Evolutionary conservation across 2,888 invertebrate genomes (phyloP).

Genomic region (Epicampocera succincta): DNA sequence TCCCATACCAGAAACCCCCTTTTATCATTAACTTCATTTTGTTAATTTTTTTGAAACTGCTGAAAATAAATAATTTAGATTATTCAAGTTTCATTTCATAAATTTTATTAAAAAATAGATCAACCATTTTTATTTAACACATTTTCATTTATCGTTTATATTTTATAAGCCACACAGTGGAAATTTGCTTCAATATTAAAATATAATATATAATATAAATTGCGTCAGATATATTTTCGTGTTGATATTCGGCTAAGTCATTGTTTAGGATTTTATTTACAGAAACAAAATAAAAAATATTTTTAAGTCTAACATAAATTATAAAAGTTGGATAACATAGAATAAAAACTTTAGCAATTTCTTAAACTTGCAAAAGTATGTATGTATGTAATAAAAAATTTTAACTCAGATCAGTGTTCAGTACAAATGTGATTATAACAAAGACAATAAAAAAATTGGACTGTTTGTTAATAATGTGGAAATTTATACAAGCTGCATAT

Average conservation of each 20-base stretch:
- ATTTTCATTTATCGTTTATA: conserved; percentile 54
- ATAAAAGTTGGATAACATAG: conserved; percentile 6
- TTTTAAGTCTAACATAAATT: neutral
- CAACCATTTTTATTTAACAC: conserved; percentile 57
- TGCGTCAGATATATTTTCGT: conserved; percentile 35
- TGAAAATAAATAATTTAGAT: too few species aligned
- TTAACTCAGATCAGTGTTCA: too few species aligned
- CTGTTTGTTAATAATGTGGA: too few species aligned
- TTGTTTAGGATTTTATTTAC: conserved; percentile 48
- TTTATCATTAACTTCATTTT: too few species aligned
- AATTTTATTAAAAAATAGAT: conserved; percentile 64
- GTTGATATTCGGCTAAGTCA: conserved; percentile 41
- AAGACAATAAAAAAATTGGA: too few species aligned
- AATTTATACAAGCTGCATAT: too few species aligned
- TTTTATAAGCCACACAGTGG: conserved; percentile 66
- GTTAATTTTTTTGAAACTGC: too few species aligned
- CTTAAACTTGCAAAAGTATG: too few species aligned
- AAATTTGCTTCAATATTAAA: conserved; percentile 65
- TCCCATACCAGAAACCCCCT: too few species aligned
- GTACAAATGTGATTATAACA: too few species aligned
- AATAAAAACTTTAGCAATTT: conserved; percentile 20
- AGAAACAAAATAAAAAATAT: conserved; percentile 32
- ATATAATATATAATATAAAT: conserved; percentile 47
- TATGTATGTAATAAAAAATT: too few species aligned
- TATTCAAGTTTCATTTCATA: neutral